Base-by-base conservation (phyloP, 2,113 vertebrate species). In the Lepus timidus region DNA sequence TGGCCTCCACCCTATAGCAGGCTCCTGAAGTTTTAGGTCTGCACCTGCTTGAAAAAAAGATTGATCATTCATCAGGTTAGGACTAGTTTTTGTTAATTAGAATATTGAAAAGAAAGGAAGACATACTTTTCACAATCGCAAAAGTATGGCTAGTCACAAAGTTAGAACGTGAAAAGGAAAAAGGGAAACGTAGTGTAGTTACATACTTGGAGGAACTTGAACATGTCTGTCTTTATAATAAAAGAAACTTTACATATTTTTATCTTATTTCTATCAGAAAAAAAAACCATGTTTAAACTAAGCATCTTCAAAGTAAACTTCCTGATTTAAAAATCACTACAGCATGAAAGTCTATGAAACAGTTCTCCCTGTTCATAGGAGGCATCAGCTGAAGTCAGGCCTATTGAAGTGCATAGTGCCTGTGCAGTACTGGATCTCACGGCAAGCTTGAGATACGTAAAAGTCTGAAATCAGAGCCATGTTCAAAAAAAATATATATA, bases 391-490 rank as follows among this genome's bases (percentile, higher is more conserved):
- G 11, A 55, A n/a, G 19, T 23, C 39, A 44, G 62, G 13, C 31
- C 17, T 17, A 29, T 19, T 11, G 25, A 3, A 0, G 3, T 14
- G 29, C 29, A 31, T 0, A 23, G 27, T 19, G 10, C 49, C 39
- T n/a, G 25, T 29, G 76, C 20, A 36, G 31, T 3, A 0, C 3
- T 68, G 20, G 27, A 22, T 62, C 44, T 61, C 10, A 0, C 6
- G 4, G 58, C 4, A 39, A 1, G 6, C 58, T 3, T 36, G 58
- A 68, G n/a, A 10, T 73, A 80, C 52, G 8, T 25, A 58, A 22
- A 65, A 19, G 4, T 65, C 49, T 51, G 7, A 39, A 85, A 85
- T 49, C 20, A 58, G 3, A 14, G 39, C 39, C 39, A 44, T 44
- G 44, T 44, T 44, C 44, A 44, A 44, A 44, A 44, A 4, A 44